Base-by-base conservation (phyloP, 2,888 invertebrate genomes). In the Sminthurides aquaticus region DNA sequence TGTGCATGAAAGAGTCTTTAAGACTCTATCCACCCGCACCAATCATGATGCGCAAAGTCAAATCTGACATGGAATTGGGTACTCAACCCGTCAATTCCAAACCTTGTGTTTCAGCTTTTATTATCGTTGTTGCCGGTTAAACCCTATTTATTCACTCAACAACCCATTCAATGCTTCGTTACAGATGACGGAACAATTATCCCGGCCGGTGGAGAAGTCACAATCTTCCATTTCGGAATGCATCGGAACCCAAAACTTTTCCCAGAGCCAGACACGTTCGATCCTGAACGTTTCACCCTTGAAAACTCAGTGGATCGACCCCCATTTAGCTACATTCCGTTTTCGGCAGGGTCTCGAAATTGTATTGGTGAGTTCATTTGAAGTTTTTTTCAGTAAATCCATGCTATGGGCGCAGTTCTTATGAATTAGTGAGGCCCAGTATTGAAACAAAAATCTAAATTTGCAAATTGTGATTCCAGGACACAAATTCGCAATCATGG, bases 21-120 rank as follows among this genome's bases (percentile, higher is more conserved):
- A 70, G 79, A 26, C 69, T 79, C 3, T 78, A 78, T 65, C 79
- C 79, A 1, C 77, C 78, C 60, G 79, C 79, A 3, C 78, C 79
- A 1, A 67, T 78, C 48, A 73, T 79, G 60, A 78, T 75, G 2
- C 70, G 79, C 59, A 65, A 72, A 62, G 68, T 78, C 3, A 69
- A 71, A 11, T 73, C 76, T 58, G 77, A 78, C 18, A 11, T 43
- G 8, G 18, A 8, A 18, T 18, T 43, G 8, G 43, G 43, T 43
- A 43, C 18, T 8, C n/a, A n/a, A n/a, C n/a, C n/a, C n/a, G n/a
- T n/a, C n/a, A n/a, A n/a, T n/a, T n/a, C n/a, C n/a, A n/a, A n/a
- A n/a, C n/a, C n/a, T n/a, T n/a, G n/a, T n/a, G n/a, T n/a, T n/a
- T n/a, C n/a, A n/a, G n/a, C n/a, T n/a, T n/a, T n/a, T n/a, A n/a